These are phyloP conservation scores for Calosoma granatense DNA, from an alignment of 1,140 invertebrate genomes.

Conservation along the genomic window DNA sequence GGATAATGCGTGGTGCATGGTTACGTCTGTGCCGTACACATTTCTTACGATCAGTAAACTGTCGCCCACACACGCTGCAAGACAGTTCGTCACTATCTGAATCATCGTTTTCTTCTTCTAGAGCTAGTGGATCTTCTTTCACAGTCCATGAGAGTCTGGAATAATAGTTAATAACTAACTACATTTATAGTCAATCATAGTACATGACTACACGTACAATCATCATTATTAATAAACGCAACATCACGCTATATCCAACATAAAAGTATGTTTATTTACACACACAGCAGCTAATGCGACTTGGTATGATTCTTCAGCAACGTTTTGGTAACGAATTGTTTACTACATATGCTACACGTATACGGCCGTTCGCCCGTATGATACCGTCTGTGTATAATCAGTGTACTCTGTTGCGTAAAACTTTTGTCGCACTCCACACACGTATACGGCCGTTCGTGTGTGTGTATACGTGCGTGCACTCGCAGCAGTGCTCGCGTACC, in stretches of 20 bases:
- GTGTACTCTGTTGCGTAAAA: slow-evolving; percentile 25
- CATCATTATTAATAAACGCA: slow-evolving; percentile 18
- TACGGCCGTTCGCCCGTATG: slow-evolving; percentile 72
- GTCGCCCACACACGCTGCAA: slow-evolving; percentile 11
- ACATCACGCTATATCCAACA: too few species aligned
- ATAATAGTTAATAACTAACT: slow-evolving; percentile 21
- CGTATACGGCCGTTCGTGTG: slow-evolving; percentile 21
- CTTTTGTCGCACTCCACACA: slow-evolving; percentile 29
- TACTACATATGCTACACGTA: slow-evolving; percentile 55
- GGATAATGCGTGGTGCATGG: slow-evolving; percentile 21
- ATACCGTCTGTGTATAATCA: slow-evolving; percentile 63
- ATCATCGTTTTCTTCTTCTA: not conserved
- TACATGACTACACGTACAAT: slow-evolving; percentile 30
- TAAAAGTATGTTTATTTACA: too few species aligned
- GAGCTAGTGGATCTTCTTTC: not conserved
- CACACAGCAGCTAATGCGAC: slow-evolving; percentile 29
- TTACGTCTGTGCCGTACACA: slow-evolving; percentile 38
- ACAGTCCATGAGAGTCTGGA: too few species aligned
- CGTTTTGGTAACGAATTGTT: slow-evolving; percentile 41
- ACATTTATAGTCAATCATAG: slow-evolving; percentile 27
- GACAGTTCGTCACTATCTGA: not conserved
- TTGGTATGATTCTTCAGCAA: slow-evolving; percentile 41
- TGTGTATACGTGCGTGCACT: slow-evolving; percentile 46
- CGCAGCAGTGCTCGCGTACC: slow-evolving; percentile 53
- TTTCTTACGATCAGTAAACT: slow-evolving; percentile 26